A percentile compares a stretch with the other conserved stretches of the same genome.
Conservation (phyloP, 30 jellyfish, hydroid and myxozoan species). For the Pseudorhiza aurosa region DNA sequence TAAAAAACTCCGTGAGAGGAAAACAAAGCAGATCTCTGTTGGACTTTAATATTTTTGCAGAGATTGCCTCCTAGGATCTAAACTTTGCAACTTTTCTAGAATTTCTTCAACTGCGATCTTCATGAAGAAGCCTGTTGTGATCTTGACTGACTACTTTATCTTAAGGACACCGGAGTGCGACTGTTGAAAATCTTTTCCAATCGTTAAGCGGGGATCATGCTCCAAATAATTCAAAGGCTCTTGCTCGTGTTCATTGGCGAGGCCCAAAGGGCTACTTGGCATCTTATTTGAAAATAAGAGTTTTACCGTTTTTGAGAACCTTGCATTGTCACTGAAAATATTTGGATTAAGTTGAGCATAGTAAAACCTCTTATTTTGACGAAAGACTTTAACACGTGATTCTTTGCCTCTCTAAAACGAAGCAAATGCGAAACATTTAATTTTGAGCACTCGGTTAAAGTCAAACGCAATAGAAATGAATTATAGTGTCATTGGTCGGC, state of each 20-base stretch:
- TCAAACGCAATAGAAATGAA: too few species aligned
- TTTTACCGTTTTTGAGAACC: background rate
- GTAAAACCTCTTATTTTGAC: constrained; percentile 8
- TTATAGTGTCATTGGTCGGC: too few species aligned
- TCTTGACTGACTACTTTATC: constrained; percentile 14
- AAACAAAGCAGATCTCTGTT: too few species aligned
- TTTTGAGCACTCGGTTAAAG: too few species aligned
- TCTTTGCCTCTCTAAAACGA: background rate
- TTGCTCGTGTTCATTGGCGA: constrained; percentile 29
- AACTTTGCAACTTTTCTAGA: too few species aligned
- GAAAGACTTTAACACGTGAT: constrained; percentile 1
- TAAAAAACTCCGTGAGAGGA: too few species aligned
- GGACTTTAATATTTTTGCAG: too few species aligned
- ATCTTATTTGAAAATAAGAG: background rate
- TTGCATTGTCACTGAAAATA: background rate
- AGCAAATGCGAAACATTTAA: too few species aligned
- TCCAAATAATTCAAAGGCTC: constrained; percentile 8
- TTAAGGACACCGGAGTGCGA: constrained; percentile 11
- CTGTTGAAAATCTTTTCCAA: too few species aligned
- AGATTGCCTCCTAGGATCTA: too few species aligned
- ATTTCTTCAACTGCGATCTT: background rate
- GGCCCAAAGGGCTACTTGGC: background rate
- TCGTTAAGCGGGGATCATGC: too few species aligned
- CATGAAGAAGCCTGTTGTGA: too few species aligned
- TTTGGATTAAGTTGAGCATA: constrained; percentile 8